These are phyloP conservation scores for Macroramphosus scolopax DNA, from an alignment of 2,797 vertebrate species.

Conservation along the genomic window DNA sequence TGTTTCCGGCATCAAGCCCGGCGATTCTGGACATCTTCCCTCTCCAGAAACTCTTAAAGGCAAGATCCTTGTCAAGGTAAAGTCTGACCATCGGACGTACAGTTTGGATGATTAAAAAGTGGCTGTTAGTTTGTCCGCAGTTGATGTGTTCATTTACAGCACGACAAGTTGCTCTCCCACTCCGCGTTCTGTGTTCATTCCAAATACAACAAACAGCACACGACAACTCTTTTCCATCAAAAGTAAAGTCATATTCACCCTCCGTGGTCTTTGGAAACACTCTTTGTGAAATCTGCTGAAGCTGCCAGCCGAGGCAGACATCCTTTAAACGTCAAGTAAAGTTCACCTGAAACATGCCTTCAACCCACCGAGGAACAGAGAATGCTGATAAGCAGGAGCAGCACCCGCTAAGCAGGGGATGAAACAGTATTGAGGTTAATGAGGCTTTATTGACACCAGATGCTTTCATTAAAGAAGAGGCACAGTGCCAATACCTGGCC, in stretches of 20 bases:
- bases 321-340: not conserved
- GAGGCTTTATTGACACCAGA: conserved; percentile 37
- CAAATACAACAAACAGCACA: too few relatives aligned
- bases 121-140: conserved; percentile 1
- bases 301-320: not conserved
- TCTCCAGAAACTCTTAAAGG: conserved; percentile 90
- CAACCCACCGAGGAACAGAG: conserved; percentile 4
- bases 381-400: not conserved
- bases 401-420: conserved; percentile 5
- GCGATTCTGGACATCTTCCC: conserved; percentile 82
- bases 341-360: not conserved
- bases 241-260: too few relatives aligned
- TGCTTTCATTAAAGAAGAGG: conserved; percentile 29
- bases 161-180: too few relatives aligned
- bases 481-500: conserved; percentile 23
- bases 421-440: conserved; percentile 28
- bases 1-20: conserved; percentile 78
- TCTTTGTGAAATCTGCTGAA: not conserved
- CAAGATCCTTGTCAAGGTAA: conserved; percentile 96
- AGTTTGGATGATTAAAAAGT: not conserved
- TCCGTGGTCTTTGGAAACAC: too few relatives aligned
- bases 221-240: too few relatives aligned
- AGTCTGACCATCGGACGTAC: not conserved
- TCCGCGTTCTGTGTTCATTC: too few relatives aligned
- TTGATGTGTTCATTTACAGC: too few relatives aligned